Percentiles rank a stretch among this genome's conserved stretches.
These are phyloP conservation scores for Sarcophaga variegata DNA, from an alignment of 2,888 invertebrate species.

Conservation along the genomic window DNA sequence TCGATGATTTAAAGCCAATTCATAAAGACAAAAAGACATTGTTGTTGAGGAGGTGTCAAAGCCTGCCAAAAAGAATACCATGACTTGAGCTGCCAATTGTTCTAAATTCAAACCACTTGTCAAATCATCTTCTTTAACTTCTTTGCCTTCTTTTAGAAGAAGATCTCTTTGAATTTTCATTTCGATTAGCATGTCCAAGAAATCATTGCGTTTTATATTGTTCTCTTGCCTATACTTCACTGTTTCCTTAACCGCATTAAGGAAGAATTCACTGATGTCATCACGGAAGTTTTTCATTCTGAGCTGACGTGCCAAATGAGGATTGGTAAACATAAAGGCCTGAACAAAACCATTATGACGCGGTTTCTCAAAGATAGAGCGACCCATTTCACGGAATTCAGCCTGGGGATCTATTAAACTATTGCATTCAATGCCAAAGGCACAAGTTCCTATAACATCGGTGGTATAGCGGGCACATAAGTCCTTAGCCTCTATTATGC, in stretches of 20 bases:
- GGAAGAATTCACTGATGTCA: conserved; percentile 75
- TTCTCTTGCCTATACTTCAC: conserved; percentile 79
- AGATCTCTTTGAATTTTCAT: conserved; percentile 73
- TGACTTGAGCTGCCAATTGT: conserved; percentile 83
- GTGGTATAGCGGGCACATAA: conserved; percentile 69
- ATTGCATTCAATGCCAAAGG: conserved; percentile 81
- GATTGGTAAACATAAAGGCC: conserved; percentile 72
- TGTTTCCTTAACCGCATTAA: conserved; percentile 81
- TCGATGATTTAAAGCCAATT: conserved; percentile 82
- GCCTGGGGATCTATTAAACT: conserved; percentile 78
- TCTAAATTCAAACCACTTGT: conserved; percentile 77
- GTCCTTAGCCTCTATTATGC: conserved; percentile 59
- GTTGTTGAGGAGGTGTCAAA: conserved; percentile 83
- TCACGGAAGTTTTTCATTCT: conserved; percentile 72
- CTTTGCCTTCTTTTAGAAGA: conserved; percentile 55
- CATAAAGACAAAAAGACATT: conserved; percentile 83
- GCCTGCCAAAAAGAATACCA: conserved; percentile 84
- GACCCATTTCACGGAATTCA: conserved; percentile 75
- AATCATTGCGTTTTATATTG: conserved; percentile 81
- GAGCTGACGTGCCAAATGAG: conserved; percentile 72
- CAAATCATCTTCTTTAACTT: conserved; percentile 55
- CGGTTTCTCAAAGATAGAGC: conserved; percentile 72
- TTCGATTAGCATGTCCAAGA: conserved; percentile 82
- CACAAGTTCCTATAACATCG: conserved; percentile 80
- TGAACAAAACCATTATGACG: conserved; percentile 70